Percentiles rank a stretch among this genome's conserved stretches.
Conservation (phyloP, 2,797 vertebrate species). For the Novumbra hubbsi region DNA sequence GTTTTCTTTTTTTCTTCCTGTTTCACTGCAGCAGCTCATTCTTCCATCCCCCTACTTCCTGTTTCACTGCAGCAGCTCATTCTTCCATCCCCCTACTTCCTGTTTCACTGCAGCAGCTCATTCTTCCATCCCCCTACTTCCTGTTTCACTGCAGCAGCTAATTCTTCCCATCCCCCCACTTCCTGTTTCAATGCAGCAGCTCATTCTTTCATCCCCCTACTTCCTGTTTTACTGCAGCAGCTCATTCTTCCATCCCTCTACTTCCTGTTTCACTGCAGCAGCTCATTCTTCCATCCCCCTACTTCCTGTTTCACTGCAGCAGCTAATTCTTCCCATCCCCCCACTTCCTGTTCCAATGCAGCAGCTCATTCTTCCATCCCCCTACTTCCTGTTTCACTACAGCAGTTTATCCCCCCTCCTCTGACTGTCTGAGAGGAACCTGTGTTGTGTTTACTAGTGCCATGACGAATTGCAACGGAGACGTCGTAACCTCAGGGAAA, state of each 20-base stretch:
- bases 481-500: constrained; percentile 47
- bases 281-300: constrained; percentile 14
- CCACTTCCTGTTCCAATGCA: background rate
- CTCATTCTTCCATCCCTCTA: constrained; percentile 24
- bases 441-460: constrained; percentile 47
- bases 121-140: background rate
- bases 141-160: constrained; percentile 7
- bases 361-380: no score
- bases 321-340: constrained; percentile 16
- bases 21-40: background rate
- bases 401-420: constrained; percentile 14
- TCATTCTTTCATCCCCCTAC: constrained; percentile 24
- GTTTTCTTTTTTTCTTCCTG: constrained; percentile 2
- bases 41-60: background rate
- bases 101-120: constrained; percentile 9
- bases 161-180: background rate
- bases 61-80: constrained; percentile 12
- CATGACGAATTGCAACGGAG: constrained; percentile 45
- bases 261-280: no score
- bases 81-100: background rate
- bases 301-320: background rate
- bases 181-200: no score
- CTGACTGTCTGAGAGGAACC: background rate
- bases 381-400: no score
- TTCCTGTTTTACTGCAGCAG: no score